Base-by-base conservation (phyloP, 2,113 vertebrate species). In the Catharus minimus region DNA sequence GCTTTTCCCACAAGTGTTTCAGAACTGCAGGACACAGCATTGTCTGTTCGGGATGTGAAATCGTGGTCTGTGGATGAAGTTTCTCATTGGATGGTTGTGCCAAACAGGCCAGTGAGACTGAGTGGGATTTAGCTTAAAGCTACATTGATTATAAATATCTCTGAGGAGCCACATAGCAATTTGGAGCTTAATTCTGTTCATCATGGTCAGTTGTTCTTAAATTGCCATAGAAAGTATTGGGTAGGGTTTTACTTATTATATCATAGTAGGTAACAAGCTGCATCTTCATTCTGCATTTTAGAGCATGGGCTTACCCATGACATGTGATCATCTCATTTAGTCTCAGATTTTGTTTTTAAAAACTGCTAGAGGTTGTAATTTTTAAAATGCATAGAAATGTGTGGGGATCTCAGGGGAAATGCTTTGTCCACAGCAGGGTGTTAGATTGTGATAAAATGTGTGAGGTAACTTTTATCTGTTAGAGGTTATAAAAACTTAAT, bases 21-120 rank as follows among this genome's bases (percentile, higher is more conserved):
- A 13, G 21, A 60, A 28, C 26, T 52, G 47, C 7, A 46, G 68
- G 68, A 15, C 44, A 9, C 6, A 7, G 61, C 47, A 9, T n/a
- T 55, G 56, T 16, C 30, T 2, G 18, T 28, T 67, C 43, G 30
- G 27, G 43, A 3, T 30, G 46, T 52, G 50, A 14, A 30, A 15
- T 78, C 0, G 0, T 24, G 33, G 11, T 68, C 32, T n/a, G 21
- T 36, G 15, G 15, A 6, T 57, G 46, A 43, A 23, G 11, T 30
- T 49, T 68, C 9, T 16, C 41, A 17, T 2, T 2, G n/a, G 30
- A 55, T 27, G 10, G 13, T 10, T 22, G 57, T 57, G 18, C 65
- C 62, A 28, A 28, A 0, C 47, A 32, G 60, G 26, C 44, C 60
- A 13, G 38, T 55, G 82, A 39, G 41, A 4, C 26, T 2, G 19